Percentiles rank a stretch among this genome's conserved stretches.
Conservation (phyloP, 2,888 invertebrate species). For the Argyresthia albistria region DNA sequence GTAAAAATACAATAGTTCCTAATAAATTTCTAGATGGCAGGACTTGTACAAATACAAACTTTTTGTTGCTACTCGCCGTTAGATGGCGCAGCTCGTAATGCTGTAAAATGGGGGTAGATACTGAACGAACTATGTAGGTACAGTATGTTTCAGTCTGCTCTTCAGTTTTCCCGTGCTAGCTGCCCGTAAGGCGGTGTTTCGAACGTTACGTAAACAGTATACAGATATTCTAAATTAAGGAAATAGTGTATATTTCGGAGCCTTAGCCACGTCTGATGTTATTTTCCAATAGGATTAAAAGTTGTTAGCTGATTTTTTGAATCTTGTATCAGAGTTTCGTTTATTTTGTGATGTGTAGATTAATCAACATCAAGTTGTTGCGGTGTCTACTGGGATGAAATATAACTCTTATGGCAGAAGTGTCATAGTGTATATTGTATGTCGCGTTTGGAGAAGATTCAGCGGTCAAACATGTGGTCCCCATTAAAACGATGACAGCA, state of each 20-base stretch:
- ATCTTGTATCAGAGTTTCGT: background rate
- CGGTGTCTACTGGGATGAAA: conserved; percentile 27
- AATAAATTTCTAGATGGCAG: no score
- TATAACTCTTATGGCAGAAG: conserved; percentile 39
- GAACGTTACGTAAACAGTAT: conserved; percentile 49
- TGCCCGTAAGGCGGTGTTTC: conserved; percentile 58
- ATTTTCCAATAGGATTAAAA: no score
- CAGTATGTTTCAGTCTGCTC: conserved; percentile 40
- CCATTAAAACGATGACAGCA: conserved; percentile 57
- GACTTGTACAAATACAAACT: no score
- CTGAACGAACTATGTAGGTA: background rate
- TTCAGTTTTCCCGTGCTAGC: conserved; percentile 49
- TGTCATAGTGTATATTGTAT: conserved; percentile 25
- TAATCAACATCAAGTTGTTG: conserved; percentile 15
- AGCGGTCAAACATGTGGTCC: conserved; percentile 49
- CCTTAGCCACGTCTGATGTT: no score
- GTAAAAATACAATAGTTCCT: no score
- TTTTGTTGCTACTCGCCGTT: conserved; percentile 24
- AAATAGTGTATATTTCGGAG: background rate
- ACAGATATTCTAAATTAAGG: conserved; percentile 40
- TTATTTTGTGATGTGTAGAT: conserved; percentile 2
- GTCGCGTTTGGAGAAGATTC: conserved; percentile 49
- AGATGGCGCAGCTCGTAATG: conserved; percentile 22
- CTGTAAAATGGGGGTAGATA: background rate
- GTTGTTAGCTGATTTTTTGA: background rate